These are phyloP conservation scores for Hirudo medicinalis DNA, from an alignment of 1,140 invertebrate genomes.

Conservation along the genomic window DNA sequence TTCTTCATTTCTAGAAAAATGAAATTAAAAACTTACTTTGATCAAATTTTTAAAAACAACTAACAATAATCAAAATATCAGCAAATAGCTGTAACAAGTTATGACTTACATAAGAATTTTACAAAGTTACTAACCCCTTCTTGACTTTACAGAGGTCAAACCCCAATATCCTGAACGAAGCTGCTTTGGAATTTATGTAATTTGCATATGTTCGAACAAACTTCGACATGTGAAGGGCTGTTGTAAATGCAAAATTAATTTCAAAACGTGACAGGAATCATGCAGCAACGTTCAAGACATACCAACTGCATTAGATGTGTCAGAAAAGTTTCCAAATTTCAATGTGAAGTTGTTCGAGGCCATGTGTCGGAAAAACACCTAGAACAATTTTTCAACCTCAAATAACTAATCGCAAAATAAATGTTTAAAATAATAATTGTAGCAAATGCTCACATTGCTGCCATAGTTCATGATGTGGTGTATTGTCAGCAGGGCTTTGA, in stretches of 20 bases:
- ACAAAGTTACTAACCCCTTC: not conserved
- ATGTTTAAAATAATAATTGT: not conserved
- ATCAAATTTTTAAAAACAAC: not conserved
- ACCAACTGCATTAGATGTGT: not conserved
- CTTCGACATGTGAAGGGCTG: slow-evolving; percentile 5
- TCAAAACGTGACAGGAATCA: too few species aligned
- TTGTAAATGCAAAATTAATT: not conserved
- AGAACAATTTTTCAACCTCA: not conserved
- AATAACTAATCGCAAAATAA: not conserved
- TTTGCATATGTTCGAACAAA: not conserved
- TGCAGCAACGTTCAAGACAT: not conserved
- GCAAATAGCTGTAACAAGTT: not conserved
- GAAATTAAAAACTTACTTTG: not conserved
- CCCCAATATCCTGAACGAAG: slow-evolving; percentile 1
- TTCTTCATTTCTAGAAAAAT: not conserved
- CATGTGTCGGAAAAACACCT: not conserved
- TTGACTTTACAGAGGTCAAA: slow-evolving; percentile 11
- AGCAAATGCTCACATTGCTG: slow-evolving; percentile 1
- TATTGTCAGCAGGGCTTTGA: slow-evolving; percentile 4
- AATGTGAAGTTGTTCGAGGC: not conserved
- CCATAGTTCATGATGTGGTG: slow-evolving; percentile 5
- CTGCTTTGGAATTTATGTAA: not conserved
- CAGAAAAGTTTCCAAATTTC: slow-evolving; percentile 2
- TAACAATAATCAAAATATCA: not conserved
- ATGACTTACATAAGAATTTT: not conserved